Evolutionary conservation across 2,888 invertebrate genomes (phyloP).

Genomic region (Chymomyza amoena): DNA sequence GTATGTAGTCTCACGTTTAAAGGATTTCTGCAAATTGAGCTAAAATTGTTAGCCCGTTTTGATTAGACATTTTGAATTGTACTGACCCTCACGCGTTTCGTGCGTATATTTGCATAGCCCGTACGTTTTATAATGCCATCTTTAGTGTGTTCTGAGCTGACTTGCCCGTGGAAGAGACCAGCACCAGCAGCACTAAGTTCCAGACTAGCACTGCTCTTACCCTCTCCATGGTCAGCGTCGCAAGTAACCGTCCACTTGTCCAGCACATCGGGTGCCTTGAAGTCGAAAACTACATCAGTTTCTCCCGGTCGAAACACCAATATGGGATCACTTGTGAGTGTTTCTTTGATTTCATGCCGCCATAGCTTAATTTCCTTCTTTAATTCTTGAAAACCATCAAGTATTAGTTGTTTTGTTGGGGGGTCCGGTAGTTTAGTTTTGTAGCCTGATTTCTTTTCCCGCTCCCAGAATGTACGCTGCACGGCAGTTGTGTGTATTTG

Average conservation of each 20-base stretch:
- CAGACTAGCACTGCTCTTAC: slow-evolving; percentile 85
- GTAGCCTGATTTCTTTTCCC: slow-evolving; percentile 77
- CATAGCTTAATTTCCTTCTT: slow-evolving; percentile 84
- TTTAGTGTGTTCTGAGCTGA: slow-evolving; percentile 86
- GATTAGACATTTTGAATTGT: not conserved
- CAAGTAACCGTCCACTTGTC: slow-evolving; percentile 86
- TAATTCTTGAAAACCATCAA: slow-evolving; percentile 84
- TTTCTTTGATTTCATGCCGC: slow-evolving; percentile 84
- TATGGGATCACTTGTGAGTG: slow-evolving; percentile 83
- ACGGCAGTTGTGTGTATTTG: slow-evolving; percentile 70
- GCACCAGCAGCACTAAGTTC: slow-evolving; percentile 84
- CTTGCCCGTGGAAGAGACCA: slow-evolving; percentile 85
- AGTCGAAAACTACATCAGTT: slow-evolving; percentile 87
- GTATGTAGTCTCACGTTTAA: slow-evolving; percentile 84
- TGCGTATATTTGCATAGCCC: slow-evolving; percentile 90
- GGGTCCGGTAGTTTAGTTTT: slow-evolving; percentile 70
- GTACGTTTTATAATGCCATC: slow-evolving; percentile 88
- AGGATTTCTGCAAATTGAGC: slow-evolving; percentile 84
- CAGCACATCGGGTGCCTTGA: slow-evolving; percentile 82
- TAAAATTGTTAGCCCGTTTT: not conserved
- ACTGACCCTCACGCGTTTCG: slow-evolving; percentile 83
- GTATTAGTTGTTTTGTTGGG: slow-evolving; percentile 81
- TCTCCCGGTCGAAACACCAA: slow-evolving; percentile 82
- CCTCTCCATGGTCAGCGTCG: slow-evolving; percentile 91
- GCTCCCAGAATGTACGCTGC: slow-evolving; percentile 76